Evolutionary conservation across 2,113 vertebrate species (phyloP).

Genomic region (Actenoides hombroni): DNA sequence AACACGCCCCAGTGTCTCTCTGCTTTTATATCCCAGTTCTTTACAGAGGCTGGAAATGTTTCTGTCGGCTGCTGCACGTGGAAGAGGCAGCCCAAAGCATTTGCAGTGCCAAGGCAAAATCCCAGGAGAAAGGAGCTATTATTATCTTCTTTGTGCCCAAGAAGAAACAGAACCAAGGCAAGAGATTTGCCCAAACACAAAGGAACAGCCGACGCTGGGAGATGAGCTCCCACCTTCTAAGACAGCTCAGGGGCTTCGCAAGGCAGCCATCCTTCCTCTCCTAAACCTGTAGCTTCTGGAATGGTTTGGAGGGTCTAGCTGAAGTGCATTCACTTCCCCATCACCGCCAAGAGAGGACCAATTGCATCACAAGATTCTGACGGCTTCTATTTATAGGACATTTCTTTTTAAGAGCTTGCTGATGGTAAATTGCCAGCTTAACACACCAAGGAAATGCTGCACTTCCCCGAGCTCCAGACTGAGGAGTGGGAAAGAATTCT

Average conservation of each 20-base stretch:
- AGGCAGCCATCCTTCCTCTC: not conserved
- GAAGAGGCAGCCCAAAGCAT: not conserved
- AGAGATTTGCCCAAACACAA: not conserved
- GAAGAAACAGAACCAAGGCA: not conserved
- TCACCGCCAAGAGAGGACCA: not conserved
- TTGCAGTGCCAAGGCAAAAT: not conserved
- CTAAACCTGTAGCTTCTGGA: not conserved
- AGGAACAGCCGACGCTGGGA: not conserved
- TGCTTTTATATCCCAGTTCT: not conserved
- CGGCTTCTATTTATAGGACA: not conserved
- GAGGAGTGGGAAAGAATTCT: not conserved
- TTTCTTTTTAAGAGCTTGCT: not conserved
- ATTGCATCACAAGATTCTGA: not conserved
- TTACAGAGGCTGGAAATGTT: not conserved
- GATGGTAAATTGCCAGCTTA: not conserved
- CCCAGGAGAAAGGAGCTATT: not conserved
- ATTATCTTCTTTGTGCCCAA: not conserved
- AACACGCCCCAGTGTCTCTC: not conserved
- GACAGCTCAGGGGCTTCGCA: not conserved
- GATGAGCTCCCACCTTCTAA: conserved; percentile 3
- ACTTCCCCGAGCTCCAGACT: not conserved
- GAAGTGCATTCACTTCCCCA: not conserved
- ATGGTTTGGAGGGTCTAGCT: not conserved
- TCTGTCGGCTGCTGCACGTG: not conserved
- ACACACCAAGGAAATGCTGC: not conserved